Conservation (phyloP, 2,888 invertebrate species). For the Apoda limacodes region DNA sequence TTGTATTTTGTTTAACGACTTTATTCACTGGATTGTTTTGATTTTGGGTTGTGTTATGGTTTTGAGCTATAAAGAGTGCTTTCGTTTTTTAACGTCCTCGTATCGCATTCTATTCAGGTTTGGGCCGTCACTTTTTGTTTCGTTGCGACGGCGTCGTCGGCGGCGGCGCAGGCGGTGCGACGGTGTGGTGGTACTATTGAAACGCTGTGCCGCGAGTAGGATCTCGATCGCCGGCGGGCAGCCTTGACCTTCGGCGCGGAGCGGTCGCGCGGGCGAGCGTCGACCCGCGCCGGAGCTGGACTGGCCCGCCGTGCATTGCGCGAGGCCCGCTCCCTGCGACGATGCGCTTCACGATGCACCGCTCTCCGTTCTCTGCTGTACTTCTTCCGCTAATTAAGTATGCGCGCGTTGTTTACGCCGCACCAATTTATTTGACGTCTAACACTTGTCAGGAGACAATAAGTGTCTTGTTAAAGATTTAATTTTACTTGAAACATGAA, state of each 20-base stretch:
- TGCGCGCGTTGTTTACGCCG: too few species aligned
- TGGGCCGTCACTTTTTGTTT: slow-evolving; percentile 68
- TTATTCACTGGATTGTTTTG: not conserved
- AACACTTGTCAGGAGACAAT: too few species aligned
- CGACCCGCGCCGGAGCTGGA: slow-evolving; percentile 37
- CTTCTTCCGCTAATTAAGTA: too few species aligned
- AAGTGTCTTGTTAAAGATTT: too few species aligned
- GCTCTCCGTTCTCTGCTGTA: not conserved
- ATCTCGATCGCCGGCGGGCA: slow-evolving; percentile 42
- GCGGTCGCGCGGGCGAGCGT: slow-evolving; percentile 54
- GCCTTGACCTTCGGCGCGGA: slow-evolving; percentile 65
- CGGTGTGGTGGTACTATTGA: slow-evolving; percentile 21
- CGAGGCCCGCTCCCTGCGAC: slow-evolving; percentile 18
- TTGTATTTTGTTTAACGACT: not conserved
- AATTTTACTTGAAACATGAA: too few species aligned
- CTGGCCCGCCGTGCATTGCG: slow-evolving; percentile 27
- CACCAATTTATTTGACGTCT: too few species aligned
- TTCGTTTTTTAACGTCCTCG: slow-evolving; percentile 66
- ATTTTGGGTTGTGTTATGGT: not conserved
- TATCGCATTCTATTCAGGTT: slow-evolving; percentile 63
- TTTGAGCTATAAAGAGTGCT: slow-evolving; percentile 28
- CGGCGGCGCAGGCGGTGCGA: slow-evolving; percentile 24
- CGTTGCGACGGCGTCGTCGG: slow-evolving; percentile 32
- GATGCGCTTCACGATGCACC: not conserved
- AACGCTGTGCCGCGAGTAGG: slow-evolving; percentile 31